Evolutionary conservation across 2,888 invertebrate species (phyloP).

Genomic region (Drosophila trichaetosa): DNA sequence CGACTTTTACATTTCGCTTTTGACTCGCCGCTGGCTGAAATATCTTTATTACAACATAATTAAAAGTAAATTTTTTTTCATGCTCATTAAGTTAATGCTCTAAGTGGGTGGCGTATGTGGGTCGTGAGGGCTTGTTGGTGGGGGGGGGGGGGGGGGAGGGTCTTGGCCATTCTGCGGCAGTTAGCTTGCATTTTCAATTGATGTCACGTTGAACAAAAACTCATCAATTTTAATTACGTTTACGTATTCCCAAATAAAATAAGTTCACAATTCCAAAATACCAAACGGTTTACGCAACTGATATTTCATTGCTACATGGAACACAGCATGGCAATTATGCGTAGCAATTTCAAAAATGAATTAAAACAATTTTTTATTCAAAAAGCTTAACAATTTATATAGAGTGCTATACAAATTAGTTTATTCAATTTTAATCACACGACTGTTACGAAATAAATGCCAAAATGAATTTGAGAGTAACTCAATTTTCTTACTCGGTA

Average conservation of each 20-base stretch:
- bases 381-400: not conserved
- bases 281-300: not conserved
- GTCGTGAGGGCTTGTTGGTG: not conserved
- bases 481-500: not conserved
- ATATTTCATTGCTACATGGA: not conserved
- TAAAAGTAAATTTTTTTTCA: conserved; percentile 56
- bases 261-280: not conserved
- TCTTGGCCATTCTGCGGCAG: conserved; percentile 2
- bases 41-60: conserved; percentile 68
- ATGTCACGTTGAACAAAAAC: conserved; percentile 21
- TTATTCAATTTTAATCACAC: not conserved
- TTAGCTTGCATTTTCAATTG: conserved; percentile 5
- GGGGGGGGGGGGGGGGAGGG: not conserved
- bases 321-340: not conserved
- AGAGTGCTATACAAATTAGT: not conserved
- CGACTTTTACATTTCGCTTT: conserved; percentile 36
- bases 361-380: not conserved
- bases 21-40: conserved; percentile 27
- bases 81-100: conserved; percentile 68
- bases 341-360: not conserved
- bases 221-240: conserved; percentile 8
- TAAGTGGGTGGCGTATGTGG: conserved; percentile 18
- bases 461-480: not conserved
- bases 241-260: not conserved
- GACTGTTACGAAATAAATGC: not conserved